Evolutionary conservation across 2,797 vertebrate species (phyloP).

Genomic region (Hirundo rustica): DNA sequence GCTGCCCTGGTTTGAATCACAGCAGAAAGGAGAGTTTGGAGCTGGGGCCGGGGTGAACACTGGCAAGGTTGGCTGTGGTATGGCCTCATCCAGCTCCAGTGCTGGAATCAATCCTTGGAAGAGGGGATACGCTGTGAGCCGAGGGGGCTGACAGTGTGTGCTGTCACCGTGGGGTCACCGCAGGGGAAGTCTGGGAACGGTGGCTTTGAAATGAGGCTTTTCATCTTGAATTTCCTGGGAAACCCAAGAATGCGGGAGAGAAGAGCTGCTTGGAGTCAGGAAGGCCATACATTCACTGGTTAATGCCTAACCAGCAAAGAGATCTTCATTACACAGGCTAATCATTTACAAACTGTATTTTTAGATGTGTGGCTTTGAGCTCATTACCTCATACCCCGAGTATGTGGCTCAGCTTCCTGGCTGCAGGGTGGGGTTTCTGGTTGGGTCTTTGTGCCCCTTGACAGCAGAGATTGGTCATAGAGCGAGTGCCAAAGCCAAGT

Average conservation of each 20-base stretch:
- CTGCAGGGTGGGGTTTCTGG: not conserved
- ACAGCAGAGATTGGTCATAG: not conserved
- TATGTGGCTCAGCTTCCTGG: not conserved
- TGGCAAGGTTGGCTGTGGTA: not conserved
- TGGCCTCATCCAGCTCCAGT: not conserved
- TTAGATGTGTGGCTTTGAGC: not conserved
- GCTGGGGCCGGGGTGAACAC: not conserved
- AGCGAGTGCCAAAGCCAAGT: fast-evolving
- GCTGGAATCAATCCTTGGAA: not conserved
- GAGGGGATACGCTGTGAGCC: not conserved
- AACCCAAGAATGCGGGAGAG: not conserved
- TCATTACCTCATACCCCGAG: not conserved
- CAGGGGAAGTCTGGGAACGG: not conserved
- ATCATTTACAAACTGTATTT: not conserved
- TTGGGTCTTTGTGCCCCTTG: not conserved
- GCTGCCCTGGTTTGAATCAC: not conserved
- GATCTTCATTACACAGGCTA: not conserved
- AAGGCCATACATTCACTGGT: fast-evolving
- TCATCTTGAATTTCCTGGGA: not conserved
- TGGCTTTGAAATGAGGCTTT: not conserved
- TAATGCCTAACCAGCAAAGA: slow-evolving; percentile 14
- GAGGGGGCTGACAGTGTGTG: not conserved
- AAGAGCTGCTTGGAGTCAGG: not conserved
- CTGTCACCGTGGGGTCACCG: not conserved
- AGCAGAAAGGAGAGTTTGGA: not conserved